Conservation (phyloP, 2,797 vertebrate genomes). For the Poeciliopsis paucimaculata region DNA sequence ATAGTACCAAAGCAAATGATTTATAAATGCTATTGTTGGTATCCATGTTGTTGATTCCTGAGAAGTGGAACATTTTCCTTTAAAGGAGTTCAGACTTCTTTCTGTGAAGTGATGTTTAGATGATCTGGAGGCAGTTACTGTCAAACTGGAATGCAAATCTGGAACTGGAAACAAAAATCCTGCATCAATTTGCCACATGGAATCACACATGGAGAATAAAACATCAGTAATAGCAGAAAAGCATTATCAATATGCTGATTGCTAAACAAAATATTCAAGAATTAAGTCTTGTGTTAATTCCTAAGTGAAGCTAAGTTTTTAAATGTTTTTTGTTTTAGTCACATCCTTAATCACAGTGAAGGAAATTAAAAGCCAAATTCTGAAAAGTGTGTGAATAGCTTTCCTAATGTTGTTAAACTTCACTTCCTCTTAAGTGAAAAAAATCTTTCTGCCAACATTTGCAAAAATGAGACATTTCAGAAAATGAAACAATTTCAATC, state of each 20-base stretch:
- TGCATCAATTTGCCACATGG: neutral
- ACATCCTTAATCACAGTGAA: neutral
- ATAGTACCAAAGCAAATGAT: neutral
- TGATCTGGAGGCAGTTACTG: slow-evolving; percentile 25
- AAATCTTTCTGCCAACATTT: neutral
- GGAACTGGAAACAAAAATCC: slow-evolving; percentile 31
- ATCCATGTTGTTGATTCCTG: slow-evolving; percentile 5
- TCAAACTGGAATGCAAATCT: slow-evolving; percentile 45
- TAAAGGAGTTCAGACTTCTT: slow-evolving; percentile 30
- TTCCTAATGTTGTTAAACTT: neutral
- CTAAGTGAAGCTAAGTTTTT: neutral
- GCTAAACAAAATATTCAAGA: neutral
- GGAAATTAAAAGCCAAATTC: neutral
- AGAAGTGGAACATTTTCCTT: slow-evolving; percentile 22
- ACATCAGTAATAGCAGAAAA: neutral
- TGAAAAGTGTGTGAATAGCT: neutral
- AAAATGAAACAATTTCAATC: too few species aligned
- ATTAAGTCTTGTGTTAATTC: neutral
- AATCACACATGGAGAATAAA: neutral
- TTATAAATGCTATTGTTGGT: neutral
- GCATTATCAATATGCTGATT: neutral
- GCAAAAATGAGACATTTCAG: neutral
- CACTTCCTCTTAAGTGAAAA: neutral
- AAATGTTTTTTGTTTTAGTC: neutral
- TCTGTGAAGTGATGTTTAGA: slow-evolving; percentile 31